Evolutionary conservation across 2,888 invertebrate species (phyloP), one percentile per base, ranked within the genome.

Genomic region (Meliscaeva auricollis): DNA sequence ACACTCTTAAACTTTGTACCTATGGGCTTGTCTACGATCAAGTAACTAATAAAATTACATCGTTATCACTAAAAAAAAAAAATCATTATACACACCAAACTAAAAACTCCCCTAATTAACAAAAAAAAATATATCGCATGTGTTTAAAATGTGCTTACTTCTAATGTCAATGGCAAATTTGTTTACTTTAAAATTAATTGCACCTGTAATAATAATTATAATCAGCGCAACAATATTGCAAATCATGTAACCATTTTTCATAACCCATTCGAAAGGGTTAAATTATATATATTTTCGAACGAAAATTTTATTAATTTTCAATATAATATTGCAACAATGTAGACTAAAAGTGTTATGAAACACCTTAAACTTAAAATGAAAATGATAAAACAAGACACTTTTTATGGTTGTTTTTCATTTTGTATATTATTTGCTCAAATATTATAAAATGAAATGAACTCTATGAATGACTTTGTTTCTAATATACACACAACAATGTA

Each of bases 261-360:
- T 83, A 78, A 83, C n/a, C 26, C 8, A 41, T 4, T 26, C 4
- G 22, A 9, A 32, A 41, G n/a, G n/a, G n/a, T n/a, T n/a, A n/a
- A n/a, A n/a, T n/a, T n/a, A n/a, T n/a, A n/a, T n/a, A n/a, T 5
- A 41, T n/a, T 4, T 2, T 20, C 7, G 7, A 15, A 15, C 1
- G 2, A 62, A n/a, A 8, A 44, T 26, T 26, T n/a, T n/a, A n/a
- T n/a, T n/a, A n/a, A n/a, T n/a, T n/a, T n/a, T n/a, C n/a, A n/a
- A n/a, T n/a, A n/a, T 62, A 44, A 41, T 72, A 66, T 38, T 82
- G 77, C 77, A 77, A 82, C 81, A 66, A 82, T 58, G 26, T 60
- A 56, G 15, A 66, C 46, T 3, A 5, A 50, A 66, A 48, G 11
- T 54, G n/a, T 82, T 79, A 75, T 46, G 79, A 74, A 84, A 84